Evolutionary conservation across 2,797 vertebrate species (phyloP), one percentile per base, ranked within the genome.

Genomic region (Harpagifer antarcticus): DNA sequence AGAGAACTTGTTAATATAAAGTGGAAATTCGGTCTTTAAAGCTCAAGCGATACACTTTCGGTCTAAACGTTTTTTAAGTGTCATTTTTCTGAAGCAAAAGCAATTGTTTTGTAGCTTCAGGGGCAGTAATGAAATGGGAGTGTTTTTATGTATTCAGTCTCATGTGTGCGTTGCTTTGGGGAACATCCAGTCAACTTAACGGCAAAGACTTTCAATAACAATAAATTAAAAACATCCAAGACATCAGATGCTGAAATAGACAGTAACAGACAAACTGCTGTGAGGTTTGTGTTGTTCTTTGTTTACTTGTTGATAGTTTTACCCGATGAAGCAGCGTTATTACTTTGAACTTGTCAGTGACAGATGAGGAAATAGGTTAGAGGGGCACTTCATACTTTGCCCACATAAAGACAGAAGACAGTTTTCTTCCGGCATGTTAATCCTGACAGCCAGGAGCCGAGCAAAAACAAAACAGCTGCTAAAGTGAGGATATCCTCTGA

Each of bases 371-470:
- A 40, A 49, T 0, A 20, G 58, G 53, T 23, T 66, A 9, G 48
- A 3, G 7, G 33, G 60, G 14, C 40, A 45, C 12, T 43, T 48
- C 23, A 17, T n/a, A 54, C 66, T 74, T 54, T 14, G 57, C n/a
- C 37, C 5, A 50, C 45, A 75, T 57, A 15, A 73, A 64, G 52
- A 48, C 23, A 44, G n/a, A n/a, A n/a, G n/a, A n/a, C n/a, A n/a
- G n/a, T n/a, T 72, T 70, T 67, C 19, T 13, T 8, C 58, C 14
- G 49, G 62, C 33, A 16, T 49, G 48, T 49, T 75, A 65, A 85
- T 79, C 33, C 58, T n/a, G 71, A 59, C 53, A 66, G 74, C 64
- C 76, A 7, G 42, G 55, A 75, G 69, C 67, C 27, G 4, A 49
- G n/a, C 27, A 14, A 9, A 37, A 74, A 76, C 66, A 74, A 50